These are phyloP conservation scores for Philopotamus ludificatus DNA, from an alignment of 1,140 invertebrate species.

Conservation along the genomic window DNA sequence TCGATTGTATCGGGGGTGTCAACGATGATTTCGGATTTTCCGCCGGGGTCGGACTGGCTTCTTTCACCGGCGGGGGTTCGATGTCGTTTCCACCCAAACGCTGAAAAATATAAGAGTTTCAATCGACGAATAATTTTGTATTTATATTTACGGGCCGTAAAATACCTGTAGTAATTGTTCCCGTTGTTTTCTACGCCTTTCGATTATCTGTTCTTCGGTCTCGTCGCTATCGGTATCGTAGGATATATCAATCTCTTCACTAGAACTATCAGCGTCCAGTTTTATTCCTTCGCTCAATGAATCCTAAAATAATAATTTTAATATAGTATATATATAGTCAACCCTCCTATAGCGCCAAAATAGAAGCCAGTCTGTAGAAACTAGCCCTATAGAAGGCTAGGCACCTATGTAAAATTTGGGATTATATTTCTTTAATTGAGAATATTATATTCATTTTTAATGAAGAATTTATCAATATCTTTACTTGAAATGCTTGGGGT, in stretches of 20 bases:
- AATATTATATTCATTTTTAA: too few species aligned
- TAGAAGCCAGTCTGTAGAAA: too few species aligned
- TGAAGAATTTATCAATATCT: too few species aligned
- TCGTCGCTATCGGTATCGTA: constrained; percentile 85
- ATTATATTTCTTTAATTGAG: too few species aligned
- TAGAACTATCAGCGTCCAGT: constrained; percentile 54
- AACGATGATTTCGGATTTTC: too few species aligned
- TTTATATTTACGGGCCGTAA: not conserved
- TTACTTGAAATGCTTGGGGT: too few species aligned
- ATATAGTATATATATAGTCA: not conserved
- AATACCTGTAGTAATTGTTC: constrained; percentile 83
- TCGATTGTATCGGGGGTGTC: too few species aligned
- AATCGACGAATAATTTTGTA: constrained; percentile 2
- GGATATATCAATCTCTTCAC: constrained; percentile 66
- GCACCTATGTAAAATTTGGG: too few species aligned
- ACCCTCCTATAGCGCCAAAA: too few species aligned
- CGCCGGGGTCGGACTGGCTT: too few species aligned
- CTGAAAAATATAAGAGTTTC: constrained; percentile 46
- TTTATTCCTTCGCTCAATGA: constrained; percentile 80
- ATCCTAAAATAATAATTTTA: constrained; percentile 55
- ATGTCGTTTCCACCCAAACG: constrained; percentile 62
- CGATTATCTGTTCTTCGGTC: constrained; percentile 92
- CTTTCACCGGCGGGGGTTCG: too few species aligned
- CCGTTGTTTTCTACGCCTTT: constrained; percentile 82
- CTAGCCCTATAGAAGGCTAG: too few species aligned